A percentile compares a stretch with the other conserved stretches of the same genome.
Conservation (phyloP, 2,113 vertebrate species). For the Sylvilagus bachmani region DNA sequence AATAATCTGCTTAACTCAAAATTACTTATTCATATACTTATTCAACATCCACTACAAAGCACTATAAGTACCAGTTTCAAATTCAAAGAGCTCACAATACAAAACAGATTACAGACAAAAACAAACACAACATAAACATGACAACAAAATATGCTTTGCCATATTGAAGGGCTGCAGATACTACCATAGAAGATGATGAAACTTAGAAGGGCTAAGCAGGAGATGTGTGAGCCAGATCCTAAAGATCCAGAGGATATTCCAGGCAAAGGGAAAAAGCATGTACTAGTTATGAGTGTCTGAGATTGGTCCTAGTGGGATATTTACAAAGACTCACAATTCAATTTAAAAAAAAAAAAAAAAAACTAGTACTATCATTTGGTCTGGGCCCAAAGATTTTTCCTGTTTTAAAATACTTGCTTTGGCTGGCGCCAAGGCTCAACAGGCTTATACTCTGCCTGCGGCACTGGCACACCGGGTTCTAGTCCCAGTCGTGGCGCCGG, state of each 20-base stretch:
- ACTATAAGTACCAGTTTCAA: background rate
- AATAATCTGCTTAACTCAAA: constrained; percentile 55
- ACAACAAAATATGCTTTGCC: background rate
- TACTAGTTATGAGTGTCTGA: background rate
- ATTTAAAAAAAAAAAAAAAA: too few relatives aligned
- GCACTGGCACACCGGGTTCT: too few relatives aligned
- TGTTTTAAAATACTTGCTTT: constrained; percentile 26
- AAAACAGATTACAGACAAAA: constrained; percentile 47
- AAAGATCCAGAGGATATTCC: background rate
- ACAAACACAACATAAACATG: constrained; percentile 40
- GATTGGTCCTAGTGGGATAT: background rate
- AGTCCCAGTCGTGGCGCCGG: too few relatives aligned
- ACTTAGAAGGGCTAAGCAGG: background rate
- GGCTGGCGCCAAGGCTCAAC: too few relatives aligned
- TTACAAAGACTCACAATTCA: constrained; percentile 49
- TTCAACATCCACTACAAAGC: background rate
- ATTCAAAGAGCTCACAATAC: constrained; percentile 41
- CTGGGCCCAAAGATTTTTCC: background rate
- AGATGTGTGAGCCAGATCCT: background rate
- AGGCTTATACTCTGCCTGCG: too few relatives aligned
- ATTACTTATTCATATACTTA: constrained; percentile 23
- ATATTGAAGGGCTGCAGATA: background rate
- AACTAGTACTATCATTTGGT: constrained; percentile 39
- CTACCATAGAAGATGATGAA: background rate
- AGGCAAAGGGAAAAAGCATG: background rate